phyloP scores from a whole-genome alignment of 1,140 invertebrate genomes.

The Leguminivora glycinivorella region DNA sequence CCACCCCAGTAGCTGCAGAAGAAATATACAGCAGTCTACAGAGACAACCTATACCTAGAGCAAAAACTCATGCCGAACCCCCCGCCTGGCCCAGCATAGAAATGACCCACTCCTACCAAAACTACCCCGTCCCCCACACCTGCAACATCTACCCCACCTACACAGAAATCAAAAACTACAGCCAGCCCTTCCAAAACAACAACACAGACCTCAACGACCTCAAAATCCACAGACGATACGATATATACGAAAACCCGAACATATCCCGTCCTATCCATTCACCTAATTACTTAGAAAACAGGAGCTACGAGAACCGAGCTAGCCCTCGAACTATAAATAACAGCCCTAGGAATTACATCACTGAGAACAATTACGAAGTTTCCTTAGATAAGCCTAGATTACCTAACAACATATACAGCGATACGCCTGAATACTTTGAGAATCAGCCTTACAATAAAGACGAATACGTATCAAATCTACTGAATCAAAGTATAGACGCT shows the following conservation, averaged over 20 bases:
- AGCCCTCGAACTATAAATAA: constrained; percentile 70
- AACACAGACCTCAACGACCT: constrained; percentile 41
- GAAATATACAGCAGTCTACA: constrained; percentile 79
- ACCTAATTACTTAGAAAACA: constrained; percentile 60
- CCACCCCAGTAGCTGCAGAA: constrained; percentile 72
- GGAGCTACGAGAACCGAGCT: constrained; percentile 62
- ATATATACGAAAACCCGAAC: constrained; percentile 70
- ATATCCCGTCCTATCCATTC: constrained; percentile 49
- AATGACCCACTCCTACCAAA: constrained; percentile 66
- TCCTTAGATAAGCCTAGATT: constrained; percentile 51
- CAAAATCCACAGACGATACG: constrained; percentile 53
- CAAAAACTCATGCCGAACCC: constrained; percentile 80
- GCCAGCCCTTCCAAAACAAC: constrained; percentile 48
- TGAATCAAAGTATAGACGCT: constrained; percentile 58
- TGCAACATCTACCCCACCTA: constrained; percentile 69
- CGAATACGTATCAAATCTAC: constrained; percentile 56
- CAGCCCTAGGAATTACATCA: constrained; percentile 64
- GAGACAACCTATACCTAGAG: constrained; percentile 80
- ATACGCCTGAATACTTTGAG: constrained; percentile 63
- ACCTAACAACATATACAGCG: constrained; percentile 54
- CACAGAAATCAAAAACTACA: constrained; percentile 64
- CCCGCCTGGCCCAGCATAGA: constrained; percentile 66
- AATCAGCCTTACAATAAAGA: constrained; percentile 59
- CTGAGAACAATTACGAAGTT: constrained; percentile 66
- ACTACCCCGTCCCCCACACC: constrained; percentile 67